phyloP scores from a whole-genome alignment of 2,888 invertebrate species.

The Carabus problematicus region DNA sequence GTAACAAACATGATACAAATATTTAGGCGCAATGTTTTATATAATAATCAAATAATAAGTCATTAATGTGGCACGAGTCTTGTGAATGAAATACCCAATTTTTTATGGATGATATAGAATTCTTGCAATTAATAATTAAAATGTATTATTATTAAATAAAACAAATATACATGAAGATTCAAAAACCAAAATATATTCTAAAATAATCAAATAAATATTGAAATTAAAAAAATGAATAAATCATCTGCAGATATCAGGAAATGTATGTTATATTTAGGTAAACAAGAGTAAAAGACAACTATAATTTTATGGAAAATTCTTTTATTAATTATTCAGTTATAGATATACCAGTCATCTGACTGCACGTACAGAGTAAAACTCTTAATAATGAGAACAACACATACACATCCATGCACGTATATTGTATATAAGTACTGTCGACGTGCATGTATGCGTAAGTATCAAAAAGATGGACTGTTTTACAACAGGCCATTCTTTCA shows the following conservation, averaged over 20 bases:
- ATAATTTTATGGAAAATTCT: conserved; percentile 34
- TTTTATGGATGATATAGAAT: background rate
- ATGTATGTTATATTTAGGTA: background rate
- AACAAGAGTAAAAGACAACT: background rate
- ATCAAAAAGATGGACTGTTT: conserved; percentile 21
- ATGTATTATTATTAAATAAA: background rate
- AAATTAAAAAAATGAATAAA: too few species aligned
- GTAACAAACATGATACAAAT: too few species aligned
- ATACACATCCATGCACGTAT: conserved; percentile 28
- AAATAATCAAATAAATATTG: too few species aligned
- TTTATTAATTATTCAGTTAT: conserved; percentile 12
- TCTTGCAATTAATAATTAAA: background rate
- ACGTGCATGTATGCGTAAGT: background rate
- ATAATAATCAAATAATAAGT: too few species aligned
- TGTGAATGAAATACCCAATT: background rate
- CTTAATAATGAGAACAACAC: conserved; percentile 34
- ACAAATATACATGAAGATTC: too few species aligned
- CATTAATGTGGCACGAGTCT: too few species aligned
- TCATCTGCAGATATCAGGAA: background rate
- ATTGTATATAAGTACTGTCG: conserved; percentile 2
- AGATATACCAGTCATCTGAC: conserved; percentile 34
- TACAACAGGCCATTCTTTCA: background rate
- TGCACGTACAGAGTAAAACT: conserved; percentile 41
- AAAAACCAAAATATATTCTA: too few species aligned
- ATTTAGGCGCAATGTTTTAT: too few species aligned